Conservation (phyloP, 2,113 vertebrate species). For the Vimba vimba region DNA sequence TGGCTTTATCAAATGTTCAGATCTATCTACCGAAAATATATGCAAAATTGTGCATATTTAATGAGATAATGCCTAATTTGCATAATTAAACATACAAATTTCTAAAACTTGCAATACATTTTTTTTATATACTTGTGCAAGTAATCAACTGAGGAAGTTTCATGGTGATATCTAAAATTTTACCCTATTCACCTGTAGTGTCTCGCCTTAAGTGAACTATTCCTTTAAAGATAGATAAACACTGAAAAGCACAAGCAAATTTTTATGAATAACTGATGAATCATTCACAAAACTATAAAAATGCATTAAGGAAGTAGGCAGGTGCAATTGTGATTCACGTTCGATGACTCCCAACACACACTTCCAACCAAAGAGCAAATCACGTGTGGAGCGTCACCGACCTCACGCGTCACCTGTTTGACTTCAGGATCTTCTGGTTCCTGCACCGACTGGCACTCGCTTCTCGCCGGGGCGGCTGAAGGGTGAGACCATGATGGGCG, state of each 20-base stretch:
- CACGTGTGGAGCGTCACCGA: neutral
- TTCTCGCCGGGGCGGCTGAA: constrained; percentile 31
- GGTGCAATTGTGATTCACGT: neutral
- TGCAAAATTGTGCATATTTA: too few species aligned
- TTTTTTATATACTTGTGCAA: too few species aligned
- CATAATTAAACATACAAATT: too few species aligned
- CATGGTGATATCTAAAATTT: too few species aligned
- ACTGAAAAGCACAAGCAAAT: neutral
- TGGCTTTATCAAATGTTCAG: too few species aligned
- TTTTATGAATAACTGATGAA: neutral
- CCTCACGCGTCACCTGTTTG: constrained; percentile 15
- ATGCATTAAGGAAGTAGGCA: neutral
- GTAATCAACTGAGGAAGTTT: too few species aligned
- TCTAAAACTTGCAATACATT: too few species aligned
- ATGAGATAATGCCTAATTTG: too few species aligned
- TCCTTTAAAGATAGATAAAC: neutral
- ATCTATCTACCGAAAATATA: too few species aligned
- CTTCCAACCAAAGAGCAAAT: constrained; percentile 4
- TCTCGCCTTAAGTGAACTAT: too few species aligned
- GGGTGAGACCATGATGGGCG: constrained; percentile 44
- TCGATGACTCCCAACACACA: neutral
- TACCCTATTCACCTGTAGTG: too few species aligned
- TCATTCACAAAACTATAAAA: neutral
- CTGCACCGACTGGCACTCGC: neutral
- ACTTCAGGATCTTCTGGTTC: constrained; percentile 54